phyloP scores from a whole-genome alignment of 2,113 vertebrate species.

The Leptobrachium leishanense region DNA sequence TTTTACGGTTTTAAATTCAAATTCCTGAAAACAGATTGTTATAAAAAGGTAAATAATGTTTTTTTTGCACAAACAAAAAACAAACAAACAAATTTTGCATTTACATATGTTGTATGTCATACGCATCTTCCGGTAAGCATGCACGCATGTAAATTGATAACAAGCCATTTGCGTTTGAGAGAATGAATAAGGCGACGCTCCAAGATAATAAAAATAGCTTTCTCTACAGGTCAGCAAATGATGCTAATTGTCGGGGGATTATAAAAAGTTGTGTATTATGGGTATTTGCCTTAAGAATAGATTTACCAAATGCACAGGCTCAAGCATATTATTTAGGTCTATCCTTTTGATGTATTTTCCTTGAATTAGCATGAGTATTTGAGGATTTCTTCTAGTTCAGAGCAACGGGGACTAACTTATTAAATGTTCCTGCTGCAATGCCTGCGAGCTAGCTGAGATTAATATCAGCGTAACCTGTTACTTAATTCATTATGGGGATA shows the following conservation, averaged over 20 bases:
- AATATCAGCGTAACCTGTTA: slow-evolving; percentile 99
- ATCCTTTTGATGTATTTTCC: slow-evolving; percentile 96
- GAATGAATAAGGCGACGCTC: too few relatives aligned
- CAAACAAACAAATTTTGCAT: too few relatives aligned
- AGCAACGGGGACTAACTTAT: slow-evolving; percentile 98
- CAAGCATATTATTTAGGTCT: slow-evolving; percentile 93
- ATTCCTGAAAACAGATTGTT: too few relatives aligned
- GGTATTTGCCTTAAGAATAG: slow-evolving; percentile 86
- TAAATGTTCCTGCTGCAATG: slow-evolving; percentile 99
- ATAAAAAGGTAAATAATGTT: too few relatives aligned
- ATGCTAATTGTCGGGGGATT: slow-evolving; percentile 96
- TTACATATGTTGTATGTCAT: too few relatives aligned
- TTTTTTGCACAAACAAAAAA: too few relatives aligned
- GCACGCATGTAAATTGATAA: too few relatives aligned
- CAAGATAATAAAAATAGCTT: slow-evolving; percentile 60
- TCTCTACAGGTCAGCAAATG: slow-evolving; percentile 98
- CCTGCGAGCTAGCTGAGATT: slow-evolving; percentile 99
- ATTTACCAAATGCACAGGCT: slow-evolving; percentile 96
- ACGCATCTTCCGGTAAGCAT: too few relatives aligned
- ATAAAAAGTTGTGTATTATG: slow-evolving; percentile 53
- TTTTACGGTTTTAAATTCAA: too few relatives aligned
- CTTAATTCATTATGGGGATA: slow-evolving; percentile 99
- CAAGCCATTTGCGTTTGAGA: too few relatives aligned
- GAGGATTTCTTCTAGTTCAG: slow-evolving; percentile 94
- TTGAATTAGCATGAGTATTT: slow-evolving; percentile 92